These are phyloP conservation scores for Heteromormyrus szaboi DNA, from an alignment of 2,797 vertebrate species.

Conservation along the genomic window DNA sequence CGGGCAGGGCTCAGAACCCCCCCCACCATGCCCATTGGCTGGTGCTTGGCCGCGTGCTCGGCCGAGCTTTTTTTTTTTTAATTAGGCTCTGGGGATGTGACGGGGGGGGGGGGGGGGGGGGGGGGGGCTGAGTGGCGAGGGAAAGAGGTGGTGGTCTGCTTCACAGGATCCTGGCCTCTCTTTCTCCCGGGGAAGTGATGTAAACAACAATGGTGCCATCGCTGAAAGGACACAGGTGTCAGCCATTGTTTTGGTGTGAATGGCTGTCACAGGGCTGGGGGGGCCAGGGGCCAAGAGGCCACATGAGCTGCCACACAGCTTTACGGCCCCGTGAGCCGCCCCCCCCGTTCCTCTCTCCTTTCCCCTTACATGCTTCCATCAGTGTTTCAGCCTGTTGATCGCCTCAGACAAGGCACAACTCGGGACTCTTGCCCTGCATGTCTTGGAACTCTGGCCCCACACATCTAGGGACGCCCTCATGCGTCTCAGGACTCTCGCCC, in stretches of 20 bases:
- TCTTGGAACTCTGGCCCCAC: not conserved
- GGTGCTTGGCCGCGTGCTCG: not conserved
- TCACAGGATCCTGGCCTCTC: conserved; percentile 44
- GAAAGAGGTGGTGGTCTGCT: conserved; percentile 28
- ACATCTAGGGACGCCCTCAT: too few species aligned
- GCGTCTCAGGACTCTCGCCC: not conserved
- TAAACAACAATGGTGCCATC: conserved; percentile 67
- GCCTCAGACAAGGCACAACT: not conserved
- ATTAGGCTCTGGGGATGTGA: too few species aligned
- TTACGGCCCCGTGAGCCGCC: conserved; percentile 49
- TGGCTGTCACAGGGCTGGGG: conserved; percentile 32
- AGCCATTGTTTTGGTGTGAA: conserved; percentile 64
- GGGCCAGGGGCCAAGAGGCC: conserved; percentile 3
- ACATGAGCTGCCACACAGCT: conserved; percentile 31
- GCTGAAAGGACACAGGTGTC: conserved; percentile 74
- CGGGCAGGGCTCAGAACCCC: not conserved
- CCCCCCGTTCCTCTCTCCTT: conserved; percentile 21
- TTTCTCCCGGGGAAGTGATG: conserved; percentile 48
- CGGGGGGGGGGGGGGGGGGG: too few species aligned
- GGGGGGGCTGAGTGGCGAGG: not conserved
- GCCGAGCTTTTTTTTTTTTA: not conserved
- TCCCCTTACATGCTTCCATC: not conserved
- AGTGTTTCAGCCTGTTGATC: not conserved
- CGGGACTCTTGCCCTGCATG: not conserved
- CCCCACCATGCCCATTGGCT: too few species aligned